Conservation (phyloP, 2,888 invertebrate genomes). For the Nezara viridula region DNA sequence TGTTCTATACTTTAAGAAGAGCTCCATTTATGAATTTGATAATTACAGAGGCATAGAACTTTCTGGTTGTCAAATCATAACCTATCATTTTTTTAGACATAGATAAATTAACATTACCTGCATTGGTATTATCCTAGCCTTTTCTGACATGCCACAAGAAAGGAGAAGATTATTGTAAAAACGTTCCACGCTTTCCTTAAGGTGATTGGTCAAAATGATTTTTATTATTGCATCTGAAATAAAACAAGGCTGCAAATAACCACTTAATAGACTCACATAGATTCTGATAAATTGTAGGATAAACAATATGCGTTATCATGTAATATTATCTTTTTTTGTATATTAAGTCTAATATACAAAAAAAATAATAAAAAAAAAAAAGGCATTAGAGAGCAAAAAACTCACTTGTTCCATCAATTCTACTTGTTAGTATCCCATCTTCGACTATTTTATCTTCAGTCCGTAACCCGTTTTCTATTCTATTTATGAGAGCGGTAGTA, state of each 20-base stretch:
- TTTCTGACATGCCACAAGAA: slow-evolving; percentile 54
- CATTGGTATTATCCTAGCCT: slow-evolving; percentile 47
- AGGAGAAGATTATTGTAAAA: slow-evolving; percentile 47
- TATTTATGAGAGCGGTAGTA: slow-evolving; percentile 48
- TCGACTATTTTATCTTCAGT: slow-evolving; percentile 1
- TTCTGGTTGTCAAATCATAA: too few species aligned
- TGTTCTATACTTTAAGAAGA: too few species aligned
- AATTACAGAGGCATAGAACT: too few species aligned
- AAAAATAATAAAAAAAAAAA: too few species aligned
- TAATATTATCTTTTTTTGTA: too few species aligned
- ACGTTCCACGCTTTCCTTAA: slow-evolving; percentile 26
- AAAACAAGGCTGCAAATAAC: not conserved
- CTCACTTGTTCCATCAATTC: slow-evolving; percentile 55
- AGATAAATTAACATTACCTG: not conserved
- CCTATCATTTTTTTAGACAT: not conserved
- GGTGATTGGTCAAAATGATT: slow-evolving; percentile 41
- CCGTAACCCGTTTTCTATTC: slow-evolving; percentile 46
- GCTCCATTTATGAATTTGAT: too few species aligned
- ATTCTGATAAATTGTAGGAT: too few species aligned
- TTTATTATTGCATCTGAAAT: slow-evolving; percentile 53
- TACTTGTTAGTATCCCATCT: slow-evolving; percentile 9
- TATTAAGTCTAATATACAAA: too few species aligned
- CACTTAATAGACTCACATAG: too few species aligned
- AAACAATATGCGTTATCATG: too few species aligned
- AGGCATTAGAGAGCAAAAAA: not conserved